These are phyloP conservation scores for Thereva unica DNA, from an alignment of 2,888 invertebrate species.

Conservation along the genomic window DNA sequence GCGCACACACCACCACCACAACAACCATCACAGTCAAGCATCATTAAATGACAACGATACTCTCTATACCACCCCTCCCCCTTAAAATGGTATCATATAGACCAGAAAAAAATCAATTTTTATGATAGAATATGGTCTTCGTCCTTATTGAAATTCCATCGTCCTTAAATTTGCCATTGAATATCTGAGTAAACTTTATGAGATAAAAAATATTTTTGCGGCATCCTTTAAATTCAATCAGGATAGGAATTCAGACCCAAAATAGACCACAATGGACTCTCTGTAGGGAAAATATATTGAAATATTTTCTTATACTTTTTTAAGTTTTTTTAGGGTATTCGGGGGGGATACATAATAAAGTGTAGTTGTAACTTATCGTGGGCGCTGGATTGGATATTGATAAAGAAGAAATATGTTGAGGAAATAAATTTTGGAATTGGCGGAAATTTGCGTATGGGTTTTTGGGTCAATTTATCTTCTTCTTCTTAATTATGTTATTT, in stretches of 20 bases:
- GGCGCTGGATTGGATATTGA: too few relatives aligned
- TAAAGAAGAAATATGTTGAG: too few relatives aligned
- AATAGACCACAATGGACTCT: not conserved
- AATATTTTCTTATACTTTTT: too few relatives aligned
- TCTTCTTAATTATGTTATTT: too few relatives aligned
- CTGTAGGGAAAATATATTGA: too few relatives aligned
- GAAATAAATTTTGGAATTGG: too few relatives aligned
- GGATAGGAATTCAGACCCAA: constrained; percentile 10
- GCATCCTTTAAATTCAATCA: constrained; percentile 28
- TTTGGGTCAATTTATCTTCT: too few relatives aligned
- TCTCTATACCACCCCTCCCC: not conserved
- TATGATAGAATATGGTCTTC: constrained; percentile 24
- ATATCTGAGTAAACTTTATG: constrained; percentile 4
- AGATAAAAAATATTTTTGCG: constrained; percentile 23
- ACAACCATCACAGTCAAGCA: not conserved
- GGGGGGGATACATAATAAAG: too few relatives aligned
- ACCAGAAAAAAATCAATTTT: constrained; percentile 27
- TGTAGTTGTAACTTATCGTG: too few relatives aligned
- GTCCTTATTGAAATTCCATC: constrained; percentile 29
- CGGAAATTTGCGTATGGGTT: too few relatives aligned
- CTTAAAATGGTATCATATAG: constrained; percentile 24
- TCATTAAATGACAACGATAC: constrained; percentile 30
- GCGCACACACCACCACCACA: not conserved
- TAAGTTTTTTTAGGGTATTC: too few relatives aligned
- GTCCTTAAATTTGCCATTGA: constrained; percentile 20